A percentile compares a stretch with the other conserved stretches of the same genome.
Conservation (phyloP, 1,140 invertebrate genomes). For the Drosophila varians region DNA sequence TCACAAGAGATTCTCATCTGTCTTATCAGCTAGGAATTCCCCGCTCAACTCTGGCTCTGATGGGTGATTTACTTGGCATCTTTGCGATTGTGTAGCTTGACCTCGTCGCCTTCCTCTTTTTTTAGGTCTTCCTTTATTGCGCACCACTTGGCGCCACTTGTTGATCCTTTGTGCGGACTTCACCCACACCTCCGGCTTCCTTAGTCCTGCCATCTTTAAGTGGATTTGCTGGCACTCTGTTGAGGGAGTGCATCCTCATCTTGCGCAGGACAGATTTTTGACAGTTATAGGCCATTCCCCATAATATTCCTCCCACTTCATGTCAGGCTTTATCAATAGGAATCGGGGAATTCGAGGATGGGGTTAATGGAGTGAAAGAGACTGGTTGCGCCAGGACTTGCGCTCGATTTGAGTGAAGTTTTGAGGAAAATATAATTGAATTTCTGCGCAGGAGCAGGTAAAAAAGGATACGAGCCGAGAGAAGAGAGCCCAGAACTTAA, state of each 20-base stretch:
- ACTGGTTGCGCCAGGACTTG: not conserved
- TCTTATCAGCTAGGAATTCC: constrained; percentile 55
- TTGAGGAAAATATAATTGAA: constrained; percentile 51
- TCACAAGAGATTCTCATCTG: constrained; percentile 36
- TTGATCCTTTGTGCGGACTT: constrained; percentile 28
- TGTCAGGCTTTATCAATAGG: constrained; percentile 45
- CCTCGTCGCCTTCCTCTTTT: constrained; percentile 12
- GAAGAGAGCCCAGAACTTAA: constrained; percentile 22
- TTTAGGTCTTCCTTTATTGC: not conserved
- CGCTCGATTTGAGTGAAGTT: constrained; percentile 54
- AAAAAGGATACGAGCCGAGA: constrained; percentile 39
- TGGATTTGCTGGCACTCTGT: constrained; percentile 9
- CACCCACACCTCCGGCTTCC: constrained; percentile 4
- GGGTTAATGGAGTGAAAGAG: constrained; percentile 20
- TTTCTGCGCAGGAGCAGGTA: constrained; percentile 70
- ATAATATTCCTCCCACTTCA: constrained; percentile 25
- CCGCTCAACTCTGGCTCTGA: constrained; percentile 8
- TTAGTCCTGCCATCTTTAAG: constrained; percentile 28
- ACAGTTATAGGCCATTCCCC: constrained; percentile 46
- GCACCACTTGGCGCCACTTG: constrained; percentile 33
- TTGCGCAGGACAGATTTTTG: constrained; percentile 37
- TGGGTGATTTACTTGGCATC: constrained; percentile 31
- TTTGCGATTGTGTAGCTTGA: constrained; percentile 10
- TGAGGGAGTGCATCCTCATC: constrained; percentile 18
- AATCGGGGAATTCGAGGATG: not conserved